Conservation (phyloP, 2,888 invertebrate species). For the Melieria crassipennis region DNA sequence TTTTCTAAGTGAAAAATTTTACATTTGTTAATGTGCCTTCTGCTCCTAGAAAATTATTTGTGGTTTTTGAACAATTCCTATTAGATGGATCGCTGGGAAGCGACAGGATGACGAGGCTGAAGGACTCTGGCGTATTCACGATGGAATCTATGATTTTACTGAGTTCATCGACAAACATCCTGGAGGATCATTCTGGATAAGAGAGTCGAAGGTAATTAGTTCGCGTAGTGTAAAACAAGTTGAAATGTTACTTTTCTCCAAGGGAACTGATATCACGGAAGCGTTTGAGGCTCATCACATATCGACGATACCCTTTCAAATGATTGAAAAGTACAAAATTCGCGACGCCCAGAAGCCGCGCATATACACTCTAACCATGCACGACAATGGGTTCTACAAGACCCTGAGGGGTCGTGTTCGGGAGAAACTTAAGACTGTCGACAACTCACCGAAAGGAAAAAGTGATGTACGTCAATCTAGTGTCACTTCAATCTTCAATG, state of each 20-base stretch:
- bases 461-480: slow-evolving; percentile 58
- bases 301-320: slow-evolving; percentile 68
- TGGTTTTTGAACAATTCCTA: neutral
- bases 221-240: neutral
- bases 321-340: slow-evolving; percentile 75
- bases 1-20: too few relatives aligned
- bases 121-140: slow-evolving; percentile 80
- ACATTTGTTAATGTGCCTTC: too few relatives aligned
- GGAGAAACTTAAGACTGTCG: slow-evolving; percentile 70
- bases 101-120: slow-evolving; percentile 77
- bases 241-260: neutral
- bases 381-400: slow-evolving; percentile 78
- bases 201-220: slow-evolving; percentile 71
- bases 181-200: slow-evolving; percentile 82
- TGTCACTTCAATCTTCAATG: neutral
- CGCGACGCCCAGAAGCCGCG: slow-evolving; percentile 72
- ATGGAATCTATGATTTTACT: slow-evolving; percentile 85
- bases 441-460: slow-evolving; percentile 59
- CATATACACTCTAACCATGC: slow-evolving; percentile 78
- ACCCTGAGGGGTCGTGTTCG: slow-evolving; percentile 73
- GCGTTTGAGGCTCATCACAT: slow-evolving; percentile 81
- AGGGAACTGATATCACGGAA: slow-evolving; percentile 84
- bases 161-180: slow-evolving; percentile 85
- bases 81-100: slow-evolving; percentile 74
- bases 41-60: neutral